Base-by-base conservation (phyloP, 2,113 vertebrate genomes). In the Pseudonaja textilis region DNA sequence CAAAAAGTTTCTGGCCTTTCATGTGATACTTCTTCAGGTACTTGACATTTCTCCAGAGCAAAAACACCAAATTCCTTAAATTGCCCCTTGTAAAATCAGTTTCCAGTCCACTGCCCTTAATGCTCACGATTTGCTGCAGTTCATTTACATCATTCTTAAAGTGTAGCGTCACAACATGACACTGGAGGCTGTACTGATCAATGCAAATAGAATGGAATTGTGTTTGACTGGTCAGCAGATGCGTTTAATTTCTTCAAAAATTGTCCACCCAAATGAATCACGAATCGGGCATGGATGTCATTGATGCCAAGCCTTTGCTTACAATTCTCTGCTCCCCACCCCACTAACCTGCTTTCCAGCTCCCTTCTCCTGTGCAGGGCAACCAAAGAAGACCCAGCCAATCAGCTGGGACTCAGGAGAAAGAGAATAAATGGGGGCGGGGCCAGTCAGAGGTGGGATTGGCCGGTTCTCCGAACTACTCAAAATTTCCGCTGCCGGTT, bases 391-490 rank as follows among this genome's bases (percentile, higher is more conserved):
- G 45, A 45, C 45, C 45, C 45, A 45, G 45, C 45, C 45, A 45
- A 45, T 5, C 45, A 45, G 45, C 45, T 45, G 45, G 45, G 45
- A 45, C 45, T 45, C 45, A 5, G 45, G 45, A 45, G 45, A 5
- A 4, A 5, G 45, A 45, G 45, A 45, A 45, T 5, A 45, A 1
- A 45, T 45, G 45, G 45, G 45, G 45, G 45, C 45, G 5, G 45
- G 45, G 45, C 45, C 45, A 45, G 45, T 0, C 47, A 50, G 47
- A 50, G 8, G 47, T 50, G 47, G 8, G 1, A 50, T 50, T 50
- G 0, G 8, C 47, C 7, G 1, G 8, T 50, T 50, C 1, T 50
- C 47, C 8, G 1, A 50, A 50, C 47, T 50, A 50, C 0, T 9
- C 8, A 50, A 50, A 50, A 50, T 50, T 9, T 50, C 47, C 8